Conservation (phyloP, 2,113 vertebrate genomes). For the Nerophis ophidion region DNA sequence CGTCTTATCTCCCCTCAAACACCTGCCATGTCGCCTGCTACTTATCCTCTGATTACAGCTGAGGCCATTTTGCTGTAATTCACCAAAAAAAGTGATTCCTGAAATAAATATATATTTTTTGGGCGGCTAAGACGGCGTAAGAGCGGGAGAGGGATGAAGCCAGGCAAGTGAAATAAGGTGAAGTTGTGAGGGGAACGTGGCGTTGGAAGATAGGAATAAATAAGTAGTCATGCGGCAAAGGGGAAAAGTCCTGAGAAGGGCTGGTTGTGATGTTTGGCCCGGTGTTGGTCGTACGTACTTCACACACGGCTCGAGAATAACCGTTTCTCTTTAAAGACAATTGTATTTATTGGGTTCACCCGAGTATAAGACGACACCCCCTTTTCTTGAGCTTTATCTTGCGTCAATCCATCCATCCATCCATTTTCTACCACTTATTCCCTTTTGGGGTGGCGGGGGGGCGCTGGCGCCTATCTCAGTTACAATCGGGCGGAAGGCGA, state of each 20-base stretch:
- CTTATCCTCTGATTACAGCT: constrained; percentile 74
- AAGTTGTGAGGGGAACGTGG: constrained; percentile 52
- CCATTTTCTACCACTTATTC: too few species aligned
- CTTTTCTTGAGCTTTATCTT: too few species aligned
- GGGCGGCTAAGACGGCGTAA: constrained; percentile 26
- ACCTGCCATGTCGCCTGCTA: constrained; percentile 73
- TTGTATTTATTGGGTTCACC: too few species aligned
- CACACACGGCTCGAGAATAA: constrained; percentile 23
- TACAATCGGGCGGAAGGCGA: too few species aligned
- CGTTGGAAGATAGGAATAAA: constrained; percentile 61
- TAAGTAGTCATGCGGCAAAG: constrained; percentile 43
- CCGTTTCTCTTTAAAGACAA: too few species aligned
- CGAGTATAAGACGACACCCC: too few species aligned
- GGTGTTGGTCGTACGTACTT: constrained; percentile 37
- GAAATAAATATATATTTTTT: constrained; percentile 67
- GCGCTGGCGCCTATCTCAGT: too few species aligned
- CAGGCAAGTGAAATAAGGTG: constrained; percentile 54
- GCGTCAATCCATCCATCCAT: too few species aligned
- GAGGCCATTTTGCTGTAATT: constrained; percentile 70
- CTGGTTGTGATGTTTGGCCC: constrained; percentile 42
- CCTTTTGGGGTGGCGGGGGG: too few species aligned
- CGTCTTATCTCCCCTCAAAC: constrained; percentile 71
- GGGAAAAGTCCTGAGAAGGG: constrained; percentile 30
- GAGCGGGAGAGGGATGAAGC: constrained; percentile 9
- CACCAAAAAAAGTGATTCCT: constrained; percentile 62